phyloP scores from a whole-genome alignment of 2,888 invertebrate species.

The Lasius fuliginosus region DNA sequence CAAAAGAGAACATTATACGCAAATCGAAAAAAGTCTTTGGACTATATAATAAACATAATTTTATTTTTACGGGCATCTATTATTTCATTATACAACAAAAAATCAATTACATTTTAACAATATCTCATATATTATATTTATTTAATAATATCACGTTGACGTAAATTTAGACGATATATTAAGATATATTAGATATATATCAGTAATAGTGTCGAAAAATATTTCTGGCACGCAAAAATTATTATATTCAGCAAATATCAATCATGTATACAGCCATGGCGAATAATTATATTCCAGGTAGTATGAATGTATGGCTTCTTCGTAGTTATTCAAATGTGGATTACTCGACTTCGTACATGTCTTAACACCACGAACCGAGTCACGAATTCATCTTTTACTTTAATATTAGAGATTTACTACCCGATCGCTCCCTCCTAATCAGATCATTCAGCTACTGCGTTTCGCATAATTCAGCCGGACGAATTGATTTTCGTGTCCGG shows the following conservation, averaged over 20 bases:
- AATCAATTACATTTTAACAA: neutral
- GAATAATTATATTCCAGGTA: slow-evolving; percentile 72
- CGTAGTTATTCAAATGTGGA: slow-evolving; percentile 84
- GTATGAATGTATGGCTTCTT: slow-evolving; percentile 82
- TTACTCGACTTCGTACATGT: slow-evolving; percentile 73
- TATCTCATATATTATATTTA: neutral
- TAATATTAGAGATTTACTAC: slow-evolving; percentile 71
- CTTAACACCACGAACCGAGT: slow-evolving; percentile 52
- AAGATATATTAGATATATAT: neutral
- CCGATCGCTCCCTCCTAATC: slow-evolving; percentile 59
- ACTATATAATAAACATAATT: neutral
- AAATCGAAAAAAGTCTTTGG: neutral
- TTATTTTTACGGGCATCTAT: neutral
- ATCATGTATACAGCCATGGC: slow-evolving; percentile 67
- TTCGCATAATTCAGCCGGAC: slow-evolving; percentile 56
- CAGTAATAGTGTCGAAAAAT: neutral
- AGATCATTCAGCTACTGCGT: slow-evolving; percentile 59
- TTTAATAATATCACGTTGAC: neutral
- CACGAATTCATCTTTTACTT: slow-evolving; percentile 66
- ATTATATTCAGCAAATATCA: neutral
- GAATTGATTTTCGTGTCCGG: slow-evolving; percentile 61
- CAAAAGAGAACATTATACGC: neutral
- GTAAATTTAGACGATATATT: neutral
- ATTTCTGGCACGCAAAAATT: neutral
- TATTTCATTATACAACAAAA: neutral